phyloP scores from a whole-genome alignment of 2,888 invertebrate species.

The Cheilosia grossa region DNA sequence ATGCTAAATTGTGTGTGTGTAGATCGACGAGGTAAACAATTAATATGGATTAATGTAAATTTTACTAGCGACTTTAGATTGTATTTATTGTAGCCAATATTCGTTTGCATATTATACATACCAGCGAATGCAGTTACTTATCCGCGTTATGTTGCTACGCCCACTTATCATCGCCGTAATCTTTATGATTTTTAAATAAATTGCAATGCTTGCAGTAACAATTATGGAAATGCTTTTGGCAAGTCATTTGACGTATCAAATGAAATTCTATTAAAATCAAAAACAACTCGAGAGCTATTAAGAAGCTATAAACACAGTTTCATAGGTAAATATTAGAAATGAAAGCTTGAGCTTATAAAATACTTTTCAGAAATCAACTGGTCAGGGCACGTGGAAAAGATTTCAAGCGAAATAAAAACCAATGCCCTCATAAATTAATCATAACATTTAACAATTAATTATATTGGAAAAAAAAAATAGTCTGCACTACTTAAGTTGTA shows the following conservation, averaged over 20 bases:
- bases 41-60: constrained; percentile 1
- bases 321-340: no score
- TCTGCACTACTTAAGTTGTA: not conserved
- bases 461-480: not conserved
- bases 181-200: not conserved
- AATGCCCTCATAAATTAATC: constrained; percentile 18
- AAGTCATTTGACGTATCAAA: not conserved
- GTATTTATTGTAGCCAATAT: not conserved
- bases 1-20: no score
- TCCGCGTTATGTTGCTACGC: not conserved
- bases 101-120: not conserved
- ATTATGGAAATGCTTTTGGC: not conserved
- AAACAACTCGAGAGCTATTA: not conserved
- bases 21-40: not conserved
- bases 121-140: not conserved
- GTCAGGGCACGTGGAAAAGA: constrained; percentile 1
- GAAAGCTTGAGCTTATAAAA: no score
- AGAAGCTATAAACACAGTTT: no score
- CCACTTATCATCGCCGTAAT: not conserved
- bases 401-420: not conserved
- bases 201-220: not conserved
- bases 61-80: not conserved
- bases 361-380: not conserved
- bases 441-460: not conserved
- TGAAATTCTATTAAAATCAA: not conserved